Evolutionary conservation across 2,888 invertebrate genomes (phyloP), one percentile per base, ranked within the genome.

Genomic region (Coleophora flavipennella): DNA sequence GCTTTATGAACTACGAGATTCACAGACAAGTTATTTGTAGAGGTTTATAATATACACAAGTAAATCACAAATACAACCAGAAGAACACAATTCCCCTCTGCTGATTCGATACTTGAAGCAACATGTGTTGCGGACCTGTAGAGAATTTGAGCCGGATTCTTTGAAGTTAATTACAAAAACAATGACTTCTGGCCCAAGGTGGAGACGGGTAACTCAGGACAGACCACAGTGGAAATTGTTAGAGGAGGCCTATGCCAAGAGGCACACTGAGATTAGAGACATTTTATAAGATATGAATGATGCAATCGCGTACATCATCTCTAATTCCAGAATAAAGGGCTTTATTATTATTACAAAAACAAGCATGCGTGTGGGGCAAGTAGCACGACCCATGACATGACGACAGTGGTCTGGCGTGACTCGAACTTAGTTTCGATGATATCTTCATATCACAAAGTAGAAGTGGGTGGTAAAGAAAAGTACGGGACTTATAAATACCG

Each of bases 91-190:
- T 31, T 43, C 43, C 4, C 48, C 46, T 8, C 35, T 43, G 3
- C 33, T 46, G 8, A 36, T 46, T 4, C 38, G 49, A 3, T 13
- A 13, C 7, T 14, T 50, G 8, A 50, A 50, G 26, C 1, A n/a
- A 2, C 11, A 31, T 7, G 39, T 48, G 1, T 33, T 53, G 2
- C 40, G 56, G 7, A 45, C 49, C 8, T 49, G 46, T n/a, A 33
- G 53, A 13, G 45, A 53, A 37, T 54, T 50, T 44, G 50, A 52
- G 3, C 51, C 56, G 1, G 47, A 53, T 8, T 20, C 28, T 1
- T 11, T 56, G 27, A 48, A 44, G 32, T 2, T 1, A 4, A 46
- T 41, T 36, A 44, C 31, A 1, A 51, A 54, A 39, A 36, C 13
- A 9, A 43, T n/a, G n/a, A n/a, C n/a, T n/a, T n/a, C n/a, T n/a